Evolutionary conservation across 2,113 vertebrate genomes (phyloP), one percentile per base, ranked within the genome.

Genomic region (Pan paniscus): DNA sequence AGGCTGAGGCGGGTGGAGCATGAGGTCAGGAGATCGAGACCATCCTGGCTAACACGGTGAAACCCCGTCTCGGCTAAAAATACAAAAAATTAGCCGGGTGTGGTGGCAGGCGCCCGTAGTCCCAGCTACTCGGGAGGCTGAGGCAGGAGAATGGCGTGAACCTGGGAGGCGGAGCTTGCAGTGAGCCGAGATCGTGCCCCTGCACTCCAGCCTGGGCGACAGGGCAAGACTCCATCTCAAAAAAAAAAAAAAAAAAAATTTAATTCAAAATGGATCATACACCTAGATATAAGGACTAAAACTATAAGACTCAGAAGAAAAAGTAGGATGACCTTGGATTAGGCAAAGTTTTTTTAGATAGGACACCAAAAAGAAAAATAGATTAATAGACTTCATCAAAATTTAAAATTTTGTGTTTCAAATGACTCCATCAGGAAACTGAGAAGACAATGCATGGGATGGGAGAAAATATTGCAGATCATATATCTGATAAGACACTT

Each of bases 291-390:
- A 50, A 91, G 46, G 94, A 23, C 11, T 25, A 86, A 94, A 92
- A 73, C 46, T 27, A 4, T 50, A 84, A 57, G 52, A 92, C 27
- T 48, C n/a, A 35, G 64, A 86, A 72, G 40, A 89, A 96, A 94
- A 75, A 38, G 48, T 27, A 89, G 20, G 88, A 50, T 78, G 73
- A 95, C 67, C 43, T 84, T 85, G 59, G 48, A 75, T 92, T 97
- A 75, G 80, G 86, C 86, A 68, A 68, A 90, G 16, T 72, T 32
- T 85, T 93, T 55, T 90, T 72, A 72, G 43, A 43, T 50, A 61
- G 23, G 68, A 64, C 43, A 94, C 50, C 40, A 59, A 89, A 61
- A 95, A 20, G 10, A 83, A 68, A 83, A 78, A 86, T 10, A 83
- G 55, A 14, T 67, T 90, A 67, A 76, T 48, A 16, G 23, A 88